Evolutionary conservation across 2,113 vertebrate genomes (phyloP).

Genomic region (Brachyistius frenatus): DNA sequence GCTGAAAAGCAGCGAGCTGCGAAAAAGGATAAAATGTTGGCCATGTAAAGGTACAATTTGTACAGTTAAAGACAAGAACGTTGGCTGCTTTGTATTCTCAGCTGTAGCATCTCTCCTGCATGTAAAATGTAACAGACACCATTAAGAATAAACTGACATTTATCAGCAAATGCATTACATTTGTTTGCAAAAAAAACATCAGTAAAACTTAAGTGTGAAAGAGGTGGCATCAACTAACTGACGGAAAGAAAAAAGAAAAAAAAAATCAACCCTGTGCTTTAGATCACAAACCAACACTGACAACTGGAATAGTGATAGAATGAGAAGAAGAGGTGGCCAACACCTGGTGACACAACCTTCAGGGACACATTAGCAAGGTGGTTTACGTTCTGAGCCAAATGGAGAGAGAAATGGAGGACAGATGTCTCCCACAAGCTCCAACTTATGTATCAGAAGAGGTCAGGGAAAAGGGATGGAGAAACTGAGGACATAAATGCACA

Average conservation of each 20-base stretch:
- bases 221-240: too few species aligned
- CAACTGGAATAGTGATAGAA: not conserved
- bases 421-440: slow-evolving; percentile 5
- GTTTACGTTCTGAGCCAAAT: slow-evolving; percentile 21
- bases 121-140: not conserved
- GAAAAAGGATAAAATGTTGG: not conserved
- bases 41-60: not conserved
- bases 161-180: slow-evolving; percentile 17
- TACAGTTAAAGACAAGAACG: not conserved
- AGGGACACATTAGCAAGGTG: not conserved
- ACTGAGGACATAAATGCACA: slow-evolving; percentile 16
- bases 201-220: not conserved
- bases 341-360: slow-evolving; percentile 17
- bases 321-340: not conserved
- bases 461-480: slow-evolving; percentile 18
- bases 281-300: not conserved
- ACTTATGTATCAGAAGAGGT: not conserved
- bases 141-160: slow-evolving; percentile 24
- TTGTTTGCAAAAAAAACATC: slow-evolving; percentile 19
- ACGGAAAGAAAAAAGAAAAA: too few species aligned
- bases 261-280: too few species aligned
- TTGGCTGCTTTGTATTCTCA: slow-evolving; percentile 17
- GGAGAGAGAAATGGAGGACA: not conserved
- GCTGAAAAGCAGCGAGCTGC: not conserved
- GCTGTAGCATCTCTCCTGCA: not conserved